Percentiles rank a stretch among this genome's conserved stretches.
These are phyloP conservation scores for Anas flavirostris DNA, from an alignment of 2,797 vertebrate genomes.

Conservation along the genomic window DNA sequence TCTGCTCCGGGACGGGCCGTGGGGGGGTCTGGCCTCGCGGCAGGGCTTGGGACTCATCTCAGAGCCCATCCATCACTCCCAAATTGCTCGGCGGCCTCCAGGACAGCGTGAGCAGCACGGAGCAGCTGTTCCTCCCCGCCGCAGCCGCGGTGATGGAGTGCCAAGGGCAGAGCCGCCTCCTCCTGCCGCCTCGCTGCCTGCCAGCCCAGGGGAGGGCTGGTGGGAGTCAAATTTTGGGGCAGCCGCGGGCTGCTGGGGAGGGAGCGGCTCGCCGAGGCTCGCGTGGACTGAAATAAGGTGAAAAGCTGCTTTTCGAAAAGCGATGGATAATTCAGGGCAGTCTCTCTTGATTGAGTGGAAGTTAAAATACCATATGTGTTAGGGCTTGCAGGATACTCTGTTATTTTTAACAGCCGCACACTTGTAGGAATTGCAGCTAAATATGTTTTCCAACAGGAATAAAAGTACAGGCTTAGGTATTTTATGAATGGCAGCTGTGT, in stretches of 20 bases:
- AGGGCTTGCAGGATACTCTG: not conserved
- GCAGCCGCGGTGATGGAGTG: slow-evolving; percentile 12
- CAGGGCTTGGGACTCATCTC: not conserved
- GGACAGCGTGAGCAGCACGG: slow-evolving; percentile 44
- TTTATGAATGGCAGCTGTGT: not conserved
- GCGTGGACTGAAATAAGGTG: rapidly evolving
- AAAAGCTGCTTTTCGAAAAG: rapidly evolving
- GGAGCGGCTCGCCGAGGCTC: not conserved
- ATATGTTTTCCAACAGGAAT: not conserved
- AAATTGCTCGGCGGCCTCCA: slow-evolving; percentile 44
- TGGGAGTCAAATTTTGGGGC: rapidly evolving
- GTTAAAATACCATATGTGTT: not conserved
- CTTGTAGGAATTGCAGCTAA: not conserved
- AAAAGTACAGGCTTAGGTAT: not conserved
- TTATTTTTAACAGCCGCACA: not conserved
- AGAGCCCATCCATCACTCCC: slow-evolving; percentile 60
- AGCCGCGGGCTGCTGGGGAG: not conserved
- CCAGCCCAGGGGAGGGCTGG: not conserved
- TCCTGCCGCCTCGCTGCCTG: not conserved
- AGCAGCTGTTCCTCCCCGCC: slow-evolving; percentile 68
- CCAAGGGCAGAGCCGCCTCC: slow-evolving; percentile 16
- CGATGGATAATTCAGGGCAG: not conserved
- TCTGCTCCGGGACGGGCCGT: no score
- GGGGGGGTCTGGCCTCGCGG: rapidly evolving
- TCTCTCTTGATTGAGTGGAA: not conserved